Evolutionary conservation across 2,797 vertebrate species (phyloP).

Genomic region (Lacerta bilineata): DNA sequence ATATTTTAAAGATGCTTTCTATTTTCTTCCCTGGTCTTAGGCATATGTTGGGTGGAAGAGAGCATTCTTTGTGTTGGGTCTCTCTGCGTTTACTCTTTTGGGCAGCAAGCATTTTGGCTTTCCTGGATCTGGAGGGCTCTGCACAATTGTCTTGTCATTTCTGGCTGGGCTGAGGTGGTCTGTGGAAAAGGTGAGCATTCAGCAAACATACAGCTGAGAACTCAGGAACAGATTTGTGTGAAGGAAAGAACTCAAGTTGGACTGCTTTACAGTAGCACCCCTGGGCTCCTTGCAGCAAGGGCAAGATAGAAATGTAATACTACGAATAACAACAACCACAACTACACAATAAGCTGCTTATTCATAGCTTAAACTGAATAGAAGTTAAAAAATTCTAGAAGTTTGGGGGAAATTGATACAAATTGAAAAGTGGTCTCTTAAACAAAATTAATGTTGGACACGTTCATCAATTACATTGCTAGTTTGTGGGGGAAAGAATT

Average conservation of each 20-base stretch:
- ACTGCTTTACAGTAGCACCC: not conserved
- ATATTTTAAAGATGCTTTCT: slow-evolving; percentile 5
- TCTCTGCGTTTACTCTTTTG: slow-evolving; percentile 89
- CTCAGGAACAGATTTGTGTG: not conserved
- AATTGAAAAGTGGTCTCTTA: not conserved
- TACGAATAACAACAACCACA: too few species aligned
- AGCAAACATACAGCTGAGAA: not conserved
- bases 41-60: slow-evolving; percentile 83
- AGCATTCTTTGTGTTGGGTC: slow-evolving; percentile 83
- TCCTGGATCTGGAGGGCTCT: slow-evolving; percentile 90
- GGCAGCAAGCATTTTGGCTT: slow-evolving; percentile 82
- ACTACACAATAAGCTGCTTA: too few species aligned
- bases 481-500: too few species aligned
- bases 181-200: slow-evolving; percentile 85
- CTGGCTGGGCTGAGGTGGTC: slow-evolving; percentile 90
- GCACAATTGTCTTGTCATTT: slow-evolving; percentile 90
- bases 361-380: not conserved
- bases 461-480: not conserved
- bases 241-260: not conserved
- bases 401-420: not conserved
- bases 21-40: slow-evolving; percentile 74
- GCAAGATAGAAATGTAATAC: too few species aligned
- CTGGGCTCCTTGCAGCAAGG: not conserved
- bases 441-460: not conserved
- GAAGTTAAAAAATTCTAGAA: not conserved